Conservation (phyloP, 35 echinoderm and acorn worm genomes). For the Apostichopus californicus region DNA sequence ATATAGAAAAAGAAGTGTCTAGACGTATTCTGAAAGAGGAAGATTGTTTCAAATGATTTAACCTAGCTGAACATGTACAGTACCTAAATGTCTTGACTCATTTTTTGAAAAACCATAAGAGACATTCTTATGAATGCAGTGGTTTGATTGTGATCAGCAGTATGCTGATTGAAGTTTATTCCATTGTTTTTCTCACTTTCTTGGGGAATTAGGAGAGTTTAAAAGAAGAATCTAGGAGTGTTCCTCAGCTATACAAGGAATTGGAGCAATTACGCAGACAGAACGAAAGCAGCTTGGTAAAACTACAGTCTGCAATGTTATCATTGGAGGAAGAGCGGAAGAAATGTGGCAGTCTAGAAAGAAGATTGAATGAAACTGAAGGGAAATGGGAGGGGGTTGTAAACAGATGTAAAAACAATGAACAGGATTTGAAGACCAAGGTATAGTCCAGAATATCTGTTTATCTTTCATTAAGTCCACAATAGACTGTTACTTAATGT, state of each 20-base stretch:
- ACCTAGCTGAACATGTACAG: too few relatives aligned
- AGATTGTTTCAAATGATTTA: too few relatives aligned
- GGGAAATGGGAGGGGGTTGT: constrained; percentile 82
- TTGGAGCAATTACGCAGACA: constrained; percentile 60
- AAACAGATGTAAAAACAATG: constrained; percentile 65
- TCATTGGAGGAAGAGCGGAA: constrained; percentile 72
- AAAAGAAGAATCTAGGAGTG: constrained; percentile 39
- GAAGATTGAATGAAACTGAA: constrained; percentile 73
- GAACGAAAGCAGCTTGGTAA: constrained; percentile 46
- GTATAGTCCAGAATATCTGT: neutral
- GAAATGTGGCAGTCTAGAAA: constrained; percentile 76
- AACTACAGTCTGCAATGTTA: constrained; percentile 67
- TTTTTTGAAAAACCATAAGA: too few relatives aligned
- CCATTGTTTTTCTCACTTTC: neutral
- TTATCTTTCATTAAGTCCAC: too few relatives aligned
- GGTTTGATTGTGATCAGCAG: too few relatives aligned
- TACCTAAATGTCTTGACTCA: too few relatives aligned
- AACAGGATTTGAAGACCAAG: constrained; percentile 65
- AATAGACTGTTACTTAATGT: too few relatives aligned
- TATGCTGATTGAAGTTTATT: too few relatives aligned
- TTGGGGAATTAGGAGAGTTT: constrained; percentile 11
- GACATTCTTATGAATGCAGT: too few relatives aligned
- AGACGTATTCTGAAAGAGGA: too few relatives aligned
- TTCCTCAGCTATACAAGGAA: constrained; percentile 57
- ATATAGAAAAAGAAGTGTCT: too few relatives aligned